These are phyloP conservation scores for Hydriomena furcata DNA, from an alignment of 2,888 invertebrate species.

Conservation along the genomic window DNA sequence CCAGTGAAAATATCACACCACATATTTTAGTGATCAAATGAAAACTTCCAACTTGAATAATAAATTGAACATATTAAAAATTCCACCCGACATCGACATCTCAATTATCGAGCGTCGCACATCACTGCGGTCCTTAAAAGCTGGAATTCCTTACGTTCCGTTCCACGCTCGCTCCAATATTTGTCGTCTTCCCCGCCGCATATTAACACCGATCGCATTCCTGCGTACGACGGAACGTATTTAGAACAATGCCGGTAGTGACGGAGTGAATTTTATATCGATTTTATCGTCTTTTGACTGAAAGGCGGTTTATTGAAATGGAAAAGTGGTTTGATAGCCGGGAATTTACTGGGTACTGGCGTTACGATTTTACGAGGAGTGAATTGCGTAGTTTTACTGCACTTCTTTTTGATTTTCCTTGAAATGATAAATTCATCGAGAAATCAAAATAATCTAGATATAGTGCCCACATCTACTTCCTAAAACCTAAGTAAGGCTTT, in stretches of 20 bases:
- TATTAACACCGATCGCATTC: constrained; percentile 56
- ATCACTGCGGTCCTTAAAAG: constrained; percentile 52
- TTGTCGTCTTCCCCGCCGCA: constrained; percentile 53
- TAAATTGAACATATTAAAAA: constrained; percentile 26
- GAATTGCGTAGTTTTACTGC: constrained; percentile 17
- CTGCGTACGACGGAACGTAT: constrained; percentile 37
- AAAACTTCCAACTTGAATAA: background rate
- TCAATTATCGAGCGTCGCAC: constrained; percentile 46
- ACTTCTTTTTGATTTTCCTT: constrained; percentile 14
- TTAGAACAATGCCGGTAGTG: constrained; percentile 41
- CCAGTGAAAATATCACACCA: background rate
- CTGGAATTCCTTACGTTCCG: constrained; percentile 60
- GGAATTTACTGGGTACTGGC: constrained; percentile 4
- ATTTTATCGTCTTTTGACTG: constrained; percentile 31
- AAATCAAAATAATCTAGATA: constrained; percentile 3
- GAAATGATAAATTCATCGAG: constrained; percentile 1
- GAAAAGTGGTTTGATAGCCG: constrained; percentile 20
- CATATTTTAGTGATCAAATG: background rate
- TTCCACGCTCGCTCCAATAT: constrained; percentile 54
- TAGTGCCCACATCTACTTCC: too few relatives aligned
- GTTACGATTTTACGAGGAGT: constrained; percentile 18
- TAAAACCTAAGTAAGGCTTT: too few relatives aligned
- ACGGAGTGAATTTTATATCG: constrained; percentile 38
- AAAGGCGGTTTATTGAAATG: constrained; percentile 34
- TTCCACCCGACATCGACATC: constrained; percentile 35